These are phyloP conservation scores for Metacarcinus magister DNA, from an alignment of 2,888 invertebrate genomes.

Conservation along the genomic window DNA sequence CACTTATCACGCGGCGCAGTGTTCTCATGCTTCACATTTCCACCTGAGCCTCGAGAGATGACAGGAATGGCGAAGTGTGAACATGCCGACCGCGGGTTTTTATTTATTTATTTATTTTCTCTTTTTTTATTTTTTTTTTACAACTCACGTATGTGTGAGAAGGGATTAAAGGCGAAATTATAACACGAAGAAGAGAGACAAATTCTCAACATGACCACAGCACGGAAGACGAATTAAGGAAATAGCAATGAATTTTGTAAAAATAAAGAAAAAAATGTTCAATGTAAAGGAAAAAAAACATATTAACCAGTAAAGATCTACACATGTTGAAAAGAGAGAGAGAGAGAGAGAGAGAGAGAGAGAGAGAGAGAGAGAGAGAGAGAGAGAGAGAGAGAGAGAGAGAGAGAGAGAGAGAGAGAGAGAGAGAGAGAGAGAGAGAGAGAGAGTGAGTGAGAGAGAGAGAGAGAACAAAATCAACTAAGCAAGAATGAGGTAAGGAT, in stretches of 20 bases:
- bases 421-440: constrained; percentile 37
- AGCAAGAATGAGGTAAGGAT: no score
- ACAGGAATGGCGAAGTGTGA: not conserved
- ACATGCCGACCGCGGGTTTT: not conserved
- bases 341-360: not conserved
- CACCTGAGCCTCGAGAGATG: constrained; percentile 31
- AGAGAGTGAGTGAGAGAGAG: constrained; percentile 6
- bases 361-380: constrained; percentile 31
- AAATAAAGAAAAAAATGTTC: not conserved
- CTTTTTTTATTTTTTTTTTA: not conserved
- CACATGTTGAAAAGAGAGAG: not conserved
- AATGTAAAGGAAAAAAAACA: not conserved
- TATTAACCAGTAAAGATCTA: not conserved
- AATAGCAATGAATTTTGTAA: not conserved
- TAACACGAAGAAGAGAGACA: not conserved
- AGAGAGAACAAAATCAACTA: no score
- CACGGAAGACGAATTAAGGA: not conserved
- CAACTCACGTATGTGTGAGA: not conserved
- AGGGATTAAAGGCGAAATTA: not conserved
- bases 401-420: constrained; percentile 39
- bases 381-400: constrained; percentile 40
- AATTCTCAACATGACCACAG: not conserved
- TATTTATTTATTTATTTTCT: not conserved
- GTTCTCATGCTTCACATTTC: constrained; percentile 13
- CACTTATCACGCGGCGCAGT: not conserved